A percentile compares a stretch with the other conserved stretches of the same genome.
phyloP scores from a whole-genome alignment of 1,140 invertebrate genomes.

The Monomorium pharaonis region DNA sequence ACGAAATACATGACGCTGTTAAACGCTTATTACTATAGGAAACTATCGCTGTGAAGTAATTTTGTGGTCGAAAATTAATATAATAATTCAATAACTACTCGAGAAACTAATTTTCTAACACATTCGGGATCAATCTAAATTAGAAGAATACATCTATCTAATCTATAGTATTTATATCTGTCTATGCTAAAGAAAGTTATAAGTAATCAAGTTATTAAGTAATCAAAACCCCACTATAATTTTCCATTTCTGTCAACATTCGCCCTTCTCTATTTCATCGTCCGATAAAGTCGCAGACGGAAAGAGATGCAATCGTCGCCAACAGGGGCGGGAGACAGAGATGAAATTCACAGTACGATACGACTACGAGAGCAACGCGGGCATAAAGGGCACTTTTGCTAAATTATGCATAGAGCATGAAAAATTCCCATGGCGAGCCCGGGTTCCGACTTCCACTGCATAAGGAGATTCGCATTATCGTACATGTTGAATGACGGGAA shows the following conservation, averaged over 20 bases:
- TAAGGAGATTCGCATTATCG: conserved; percentile 79
- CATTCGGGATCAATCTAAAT: not conserved
- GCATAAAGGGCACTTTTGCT: conserved; percentile 65
- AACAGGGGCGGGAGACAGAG: not conserved
- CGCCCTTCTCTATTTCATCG: not conserved
- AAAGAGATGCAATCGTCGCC: conserved; percentile 42
- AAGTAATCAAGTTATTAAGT: too few species aligned
- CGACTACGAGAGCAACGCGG: conserved; percentile 50
- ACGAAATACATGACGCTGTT: conserved; percentile 27
- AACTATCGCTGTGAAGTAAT: conserved; percentile 1
- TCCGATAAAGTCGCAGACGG: conserved; percentile 42
- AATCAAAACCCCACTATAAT: not conserved
- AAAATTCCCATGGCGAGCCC: conserved; percentile 70
- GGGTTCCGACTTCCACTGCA: conserved; percentile 68
- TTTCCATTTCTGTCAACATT: not conserved
- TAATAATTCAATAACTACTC: not conserved
- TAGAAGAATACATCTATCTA: not conserved
- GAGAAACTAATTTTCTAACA: not conserved
- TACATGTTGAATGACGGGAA: conserved; percentile 71
- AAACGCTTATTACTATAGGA: conserved; percentile 25
- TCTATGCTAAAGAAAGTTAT: not conserved
- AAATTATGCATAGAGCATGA: conserved; percentile 75
- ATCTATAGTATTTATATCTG: too few species aligned
- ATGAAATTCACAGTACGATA: conserved; percentile 48
- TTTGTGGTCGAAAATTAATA: not conserved